Conservation (phyloP, 2,113 vertebrate species). For the Orientallactaga bullata region DNA sequence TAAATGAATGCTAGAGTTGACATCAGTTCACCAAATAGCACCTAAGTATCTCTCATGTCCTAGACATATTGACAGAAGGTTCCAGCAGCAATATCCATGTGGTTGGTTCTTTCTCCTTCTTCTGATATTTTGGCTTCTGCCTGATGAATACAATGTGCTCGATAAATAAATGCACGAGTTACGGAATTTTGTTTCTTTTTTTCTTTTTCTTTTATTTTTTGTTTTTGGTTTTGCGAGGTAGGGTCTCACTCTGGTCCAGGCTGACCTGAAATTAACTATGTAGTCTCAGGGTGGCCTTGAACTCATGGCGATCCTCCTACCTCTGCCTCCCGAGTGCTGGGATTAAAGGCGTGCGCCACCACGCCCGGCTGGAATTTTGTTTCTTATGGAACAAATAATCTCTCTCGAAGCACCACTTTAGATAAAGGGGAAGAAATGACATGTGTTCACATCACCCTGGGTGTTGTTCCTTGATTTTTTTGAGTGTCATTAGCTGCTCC, state of each 20-base stretch:
- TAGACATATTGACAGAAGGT: background rate
- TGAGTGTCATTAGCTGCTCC: background rate
- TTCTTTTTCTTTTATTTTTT: too few species aligned
- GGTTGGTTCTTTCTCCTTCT: background rate
- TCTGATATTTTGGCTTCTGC: background rate
- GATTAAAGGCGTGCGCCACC: too few species aligned
- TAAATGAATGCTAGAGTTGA: background rate
- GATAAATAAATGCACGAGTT: background rate
- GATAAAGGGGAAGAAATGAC: background rate
- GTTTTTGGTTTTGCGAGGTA: too few species aligned
- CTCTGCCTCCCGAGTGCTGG: too few species aligned
- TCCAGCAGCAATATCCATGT: background rate
- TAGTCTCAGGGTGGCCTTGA: too few species aligned
- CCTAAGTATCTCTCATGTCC: background rate
- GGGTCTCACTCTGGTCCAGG: too few species aligned
- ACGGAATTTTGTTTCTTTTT: background rate
- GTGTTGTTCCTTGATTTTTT: background rate
- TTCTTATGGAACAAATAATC: background rate
- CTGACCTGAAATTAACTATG: too few species aligned
- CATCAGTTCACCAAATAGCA: background rate
- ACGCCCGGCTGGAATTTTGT: background rate
- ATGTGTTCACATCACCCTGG: background rate
- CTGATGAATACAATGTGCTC: background rate
- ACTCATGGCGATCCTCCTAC: too few species aligned
- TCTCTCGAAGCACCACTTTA: background rate